phyloP scores from a whole-genome alignment of 2,888 invertebrate genomes.

The Elmis aenea region DNA sequence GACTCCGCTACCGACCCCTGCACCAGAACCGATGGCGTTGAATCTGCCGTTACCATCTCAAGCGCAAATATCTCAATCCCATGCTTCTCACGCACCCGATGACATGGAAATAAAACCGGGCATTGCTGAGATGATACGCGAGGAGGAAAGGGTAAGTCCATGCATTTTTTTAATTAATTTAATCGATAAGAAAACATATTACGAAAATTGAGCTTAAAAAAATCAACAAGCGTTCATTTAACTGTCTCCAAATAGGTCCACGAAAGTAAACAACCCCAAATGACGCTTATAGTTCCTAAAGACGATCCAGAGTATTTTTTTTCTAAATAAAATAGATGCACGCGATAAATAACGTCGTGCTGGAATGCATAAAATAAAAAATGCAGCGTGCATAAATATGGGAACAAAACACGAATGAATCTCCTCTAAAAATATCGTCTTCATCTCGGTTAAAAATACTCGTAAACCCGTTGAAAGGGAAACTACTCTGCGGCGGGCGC shows the following conservation, averaged over 20 bases:
- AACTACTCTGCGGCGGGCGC: slow-evolving; percentile 24
- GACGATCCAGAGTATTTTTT: too few species aligned
- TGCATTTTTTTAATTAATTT: not conserved
- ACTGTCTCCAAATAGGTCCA: too few species aligned
- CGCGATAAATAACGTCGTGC: too few species aligned
- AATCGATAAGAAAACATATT: not conserved
- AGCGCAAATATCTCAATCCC: slow-evolving; percentile 32
- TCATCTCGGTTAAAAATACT: slow-evolving; percentile 26
- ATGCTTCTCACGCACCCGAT: slow-evolving; percentile 47
- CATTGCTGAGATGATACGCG: slow-evolving; percentile 94
- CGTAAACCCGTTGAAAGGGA: slow-evolving; percentile 29
- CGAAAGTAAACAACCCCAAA: too few species aligned
- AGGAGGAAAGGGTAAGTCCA: slow-evolving; percentile 89
- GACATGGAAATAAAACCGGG: slow-evolving; percentile 91
- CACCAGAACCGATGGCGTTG: slow-evolving; percentile 42
- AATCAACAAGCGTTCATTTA: too few species aligned
- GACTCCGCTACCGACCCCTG: slow-evolving; percentile 47
- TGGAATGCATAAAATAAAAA: too few species aligned
- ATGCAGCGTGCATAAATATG: slow-evolving; percentile 12
- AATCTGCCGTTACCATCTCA: slow-evolving; percentile 41
- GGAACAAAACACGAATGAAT: slow-evolving; percentile 19
- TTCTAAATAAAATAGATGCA: too few species aligned
- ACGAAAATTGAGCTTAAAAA: not conserved
- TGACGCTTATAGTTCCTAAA: too few species aligned
- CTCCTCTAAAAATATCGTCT: slow-evolving; percentile 21